Evolutionary conservation across 1,140 invertebrate genomes (phyloP), one percentile per base, ranked within the genome.

Genomic region (Leucophenga varia): DNA sequence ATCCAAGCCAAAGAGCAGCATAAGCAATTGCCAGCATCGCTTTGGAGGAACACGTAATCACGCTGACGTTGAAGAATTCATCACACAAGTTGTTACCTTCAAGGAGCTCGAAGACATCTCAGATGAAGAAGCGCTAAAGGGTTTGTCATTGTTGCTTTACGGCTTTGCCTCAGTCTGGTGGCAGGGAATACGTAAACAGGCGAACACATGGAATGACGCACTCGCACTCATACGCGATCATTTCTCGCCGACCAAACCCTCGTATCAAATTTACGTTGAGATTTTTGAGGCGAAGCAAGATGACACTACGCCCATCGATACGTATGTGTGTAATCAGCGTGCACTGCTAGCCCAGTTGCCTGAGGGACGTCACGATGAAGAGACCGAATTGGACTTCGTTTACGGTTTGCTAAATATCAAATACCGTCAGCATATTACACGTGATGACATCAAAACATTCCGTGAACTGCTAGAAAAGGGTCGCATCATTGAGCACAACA

Each of bases 131-230:
- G 76, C 76, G 4, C 41, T 77, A 3, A 65, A 63, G 47, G 75
- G 77, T 3, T 25, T 79, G 3, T 65, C 76, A 1, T 59, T 79
- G 48, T 58, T 79, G 2, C 57, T 79, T 18, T 60, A 52, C 10
- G 73, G 67, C 13, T 34, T 67, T 4, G 78, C 78, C 4, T 75
- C 75, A 2, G 75, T 67, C 3, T 79, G 77, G 77, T 79, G 74
- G 76, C 70, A 76, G 44, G 77, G 76, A 40, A 63, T 77, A 0
- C 73, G 76, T 17, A 56, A 59, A 40, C 72, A 74, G 52, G 69
- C 65, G 9, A 54, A 58, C 25, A 72, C 68, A 5, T 74, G 68
- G 64, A 50, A 59, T 9, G 69, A 72, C 12, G 72, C 55, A 25
- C 50, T 72, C 31, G 49, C 6, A 13, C 55, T 67, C 6, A 58